phyloP scores from a whole-genome alignment of 2,797 vertebrate genomes.

The Pangasius mekongensis region DNA sequence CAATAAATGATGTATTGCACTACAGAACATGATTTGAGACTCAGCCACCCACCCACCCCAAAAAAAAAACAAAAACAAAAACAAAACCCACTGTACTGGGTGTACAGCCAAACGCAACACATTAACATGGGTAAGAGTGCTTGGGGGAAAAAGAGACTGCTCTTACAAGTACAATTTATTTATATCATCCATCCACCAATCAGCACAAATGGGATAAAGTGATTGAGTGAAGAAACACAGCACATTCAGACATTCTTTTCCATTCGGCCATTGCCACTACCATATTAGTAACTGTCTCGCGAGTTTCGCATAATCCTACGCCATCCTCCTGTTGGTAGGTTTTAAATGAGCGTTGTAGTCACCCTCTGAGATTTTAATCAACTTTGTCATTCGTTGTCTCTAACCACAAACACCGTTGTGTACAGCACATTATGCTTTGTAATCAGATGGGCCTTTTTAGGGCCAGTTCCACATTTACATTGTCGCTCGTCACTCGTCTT shows the following conservation, averaged over 20 bases:
- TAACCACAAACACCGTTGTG: not conserved
- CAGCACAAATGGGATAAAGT: not conserved
- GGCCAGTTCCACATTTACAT: not conserved
- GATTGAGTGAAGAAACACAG: not conserved
- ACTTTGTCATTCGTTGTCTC: not conserved
- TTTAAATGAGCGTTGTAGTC: not conserved
- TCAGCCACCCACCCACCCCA: not conserved
- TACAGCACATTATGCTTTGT: not conserved
- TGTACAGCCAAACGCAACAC: not conserved
- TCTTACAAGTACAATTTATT: not conserved
- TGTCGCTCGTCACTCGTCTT: not conserved
- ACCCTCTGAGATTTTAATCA: not conserved
- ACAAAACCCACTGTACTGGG: not conserved
- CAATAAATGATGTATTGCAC: not conserved
- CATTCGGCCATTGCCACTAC: not conserved
- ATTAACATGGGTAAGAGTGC: not conserved
- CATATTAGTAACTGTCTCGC: not conserved
- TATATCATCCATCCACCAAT: not conserved
- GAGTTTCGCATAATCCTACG: not conserved
- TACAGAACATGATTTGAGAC: not conserved
- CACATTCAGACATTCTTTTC: not conserved
- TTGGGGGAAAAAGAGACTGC: not conserved
- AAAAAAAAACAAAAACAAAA: not conserved
- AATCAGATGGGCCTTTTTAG: slow-evolving; percentile 2
- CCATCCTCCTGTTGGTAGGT: not conserved